These are phyloP conservation scores for Plestiodon gilberti DNA, from an alignment of 2,113 vertebrate species.

Conservation along the genomic window DNA sequence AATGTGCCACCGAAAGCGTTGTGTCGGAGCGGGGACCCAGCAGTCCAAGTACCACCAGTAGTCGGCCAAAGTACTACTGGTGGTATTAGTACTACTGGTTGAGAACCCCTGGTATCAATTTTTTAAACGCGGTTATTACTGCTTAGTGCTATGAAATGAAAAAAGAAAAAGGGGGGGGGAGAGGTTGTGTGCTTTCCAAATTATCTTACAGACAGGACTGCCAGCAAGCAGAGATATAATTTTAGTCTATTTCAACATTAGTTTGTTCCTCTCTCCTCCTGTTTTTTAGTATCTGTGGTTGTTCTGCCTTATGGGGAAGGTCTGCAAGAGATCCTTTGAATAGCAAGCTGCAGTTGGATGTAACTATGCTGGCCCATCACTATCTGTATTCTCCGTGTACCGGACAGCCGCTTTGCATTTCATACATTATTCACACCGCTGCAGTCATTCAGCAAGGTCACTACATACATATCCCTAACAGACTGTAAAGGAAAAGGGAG, in stretches of 20 bases:
- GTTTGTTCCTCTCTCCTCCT: neutral
- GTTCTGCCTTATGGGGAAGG: neutral
- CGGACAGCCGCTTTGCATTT: slow-evolving; percentile 20
- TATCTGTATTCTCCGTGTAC: slow-evolving; percentile 2
- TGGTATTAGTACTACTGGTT: no score
- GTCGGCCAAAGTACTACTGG: no score
- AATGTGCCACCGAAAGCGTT: no score
- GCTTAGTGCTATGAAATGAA: neutral
- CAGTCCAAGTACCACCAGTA: no score
- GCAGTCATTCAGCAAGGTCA: slow-evolving; percentile 53
- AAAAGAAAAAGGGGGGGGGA: neutral
- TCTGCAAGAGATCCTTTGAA: neutral
- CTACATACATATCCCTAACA: slow-evolving; percentile 6
- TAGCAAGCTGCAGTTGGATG: neutral
- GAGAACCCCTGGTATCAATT: no score
- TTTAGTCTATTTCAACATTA: neutral
- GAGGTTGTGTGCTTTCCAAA: neutral
- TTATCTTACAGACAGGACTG: neutral
- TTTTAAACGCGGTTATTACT: neutral
- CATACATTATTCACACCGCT: slow-evolving; percentile 50
- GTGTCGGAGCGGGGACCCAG: no score
- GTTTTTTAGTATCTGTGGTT: neutral
- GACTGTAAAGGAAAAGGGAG: slow-evolving; percentile 2
- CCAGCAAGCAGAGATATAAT: no score
- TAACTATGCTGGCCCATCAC: neutral